phyloP scores from a whole-genome alignment of 2,797 vertebrate species.

The Poecilia picta region DNA sequence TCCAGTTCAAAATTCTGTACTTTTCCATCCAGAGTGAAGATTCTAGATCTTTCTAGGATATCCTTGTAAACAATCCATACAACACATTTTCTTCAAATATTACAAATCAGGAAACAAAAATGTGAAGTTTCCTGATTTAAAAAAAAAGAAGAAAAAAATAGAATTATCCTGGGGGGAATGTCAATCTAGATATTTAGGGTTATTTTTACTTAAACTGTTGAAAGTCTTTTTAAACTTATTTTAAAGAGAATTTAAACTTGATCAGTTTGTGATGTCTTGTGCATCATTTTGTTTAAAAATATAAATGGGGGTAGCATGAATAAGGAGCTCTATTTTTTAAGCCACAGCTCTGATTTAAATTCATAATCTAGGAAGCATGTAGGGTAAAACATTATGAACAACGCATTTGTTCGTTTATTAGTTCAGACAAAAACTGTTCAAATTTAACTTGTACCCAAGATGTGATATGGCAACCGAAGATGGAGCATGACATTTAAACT shows the following conservation, averaged over 20 bases:
- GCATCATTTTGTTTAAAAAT: neutral
- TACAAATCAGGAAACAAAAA: neutral
- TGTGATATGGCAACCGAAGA: neutral
- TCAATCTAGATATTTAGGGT: neutral
- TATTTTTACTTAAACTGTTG: neutral
- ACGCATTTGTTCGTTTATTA: neutral
- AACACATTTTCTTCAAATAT: neutral
- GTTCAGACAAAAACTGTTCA: neutral
- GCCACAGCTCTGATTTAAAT: neutral
- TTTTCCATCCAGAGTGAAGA: neutral
- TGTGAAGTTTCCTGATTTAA: neutral
- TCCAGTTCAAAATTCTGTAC: neutral
- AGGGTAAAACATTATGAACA: neutral
- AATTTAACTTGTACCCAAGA: neutral
- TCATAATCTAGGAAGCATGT: neutral
- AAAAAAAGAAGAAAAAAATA: neutral
- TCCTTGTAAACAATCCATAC: neutral
- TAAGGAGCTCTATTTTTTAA: neutral
- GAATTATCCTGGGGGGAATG: neutral
- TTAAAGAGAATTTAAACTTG: too few species aligned
- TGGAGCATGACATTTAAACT: neutral
- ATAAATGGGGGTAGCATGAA: neutral
- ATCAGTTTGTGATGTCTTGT: neutral
- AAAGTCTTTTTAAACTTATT: neutral
- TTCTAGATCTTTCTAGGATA: neutral